Evolutionary conservation across 2,888 invertebrate species (phyloP).

Genomic region (Himalopsyche japonica): DNA sequence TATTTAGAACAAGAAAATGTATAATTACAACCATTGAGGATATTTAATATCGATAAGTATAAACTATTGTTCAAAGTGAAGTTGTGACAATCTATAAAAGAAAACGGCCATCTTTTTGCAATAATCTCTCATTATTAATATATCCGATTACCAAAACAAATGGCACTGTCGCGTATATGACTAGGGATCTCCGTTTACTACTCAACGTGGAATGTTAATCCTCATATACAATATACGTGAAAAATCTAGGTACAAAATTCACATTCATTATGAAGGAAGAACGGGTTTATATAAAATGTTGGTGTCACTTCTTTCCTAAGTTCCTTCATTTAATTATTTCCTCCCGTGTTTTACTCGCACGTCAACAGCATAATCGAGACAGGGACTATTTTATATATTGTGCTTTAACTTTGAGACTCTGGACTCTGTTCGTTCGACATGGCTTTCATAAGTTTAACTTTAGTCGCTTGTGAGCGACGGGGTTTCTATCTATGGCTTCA

Average conservation of each 20-base stretch:
- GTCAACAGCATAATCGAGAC: conserved; percentile 6
- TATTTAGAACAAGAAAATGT: conserved; percentile 65
- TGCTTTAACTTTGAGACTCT: conserved; percentile 35
- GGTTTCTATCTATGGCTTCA: conserved; percentile 36
- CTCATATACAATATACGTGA: conserved; percentile 36
- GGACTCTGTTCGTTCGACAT: conserved; percentile 28
- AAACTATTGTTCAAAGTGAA: conserved; percentile 64
- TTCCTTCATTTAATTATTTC: not conserved
- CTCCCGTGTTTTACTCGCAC: not conserved
- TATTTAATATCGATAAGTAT: conserved; percentile 65
- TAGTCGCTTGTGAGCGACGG: conserved; percentile 29
- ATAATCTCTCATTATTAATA: not conserved
- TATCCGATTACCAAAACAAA: conserved; percentile 9
- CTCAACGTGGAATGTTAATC: conserved; percentile 8
- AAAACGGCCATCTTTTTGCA: conserved; percentile 32
- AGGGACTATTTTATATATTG: conserved; percentile 27
- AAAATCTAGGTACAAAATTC: conserved; percentile 41
- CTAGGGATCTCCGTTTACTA: conserved; percentile 8
- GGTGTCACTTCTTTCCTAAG: conserved; percentile 36
- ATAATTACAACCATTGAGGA: conserved; percentile 65
- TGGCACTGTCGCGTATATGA: conserved; percentile 8
- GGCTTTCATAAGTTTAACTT: conserved; percentile 32
- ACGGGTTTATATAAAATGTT: conserved; percentile 37
- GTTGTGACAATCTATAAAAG: conserved; percentile 51
- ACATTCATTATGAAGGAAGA: conserved; percentile 40